Evolutionary conservation across 2,113 vertebrate genomes (phyloP).

Genomic region (Varanus komodoensis): DNA sequence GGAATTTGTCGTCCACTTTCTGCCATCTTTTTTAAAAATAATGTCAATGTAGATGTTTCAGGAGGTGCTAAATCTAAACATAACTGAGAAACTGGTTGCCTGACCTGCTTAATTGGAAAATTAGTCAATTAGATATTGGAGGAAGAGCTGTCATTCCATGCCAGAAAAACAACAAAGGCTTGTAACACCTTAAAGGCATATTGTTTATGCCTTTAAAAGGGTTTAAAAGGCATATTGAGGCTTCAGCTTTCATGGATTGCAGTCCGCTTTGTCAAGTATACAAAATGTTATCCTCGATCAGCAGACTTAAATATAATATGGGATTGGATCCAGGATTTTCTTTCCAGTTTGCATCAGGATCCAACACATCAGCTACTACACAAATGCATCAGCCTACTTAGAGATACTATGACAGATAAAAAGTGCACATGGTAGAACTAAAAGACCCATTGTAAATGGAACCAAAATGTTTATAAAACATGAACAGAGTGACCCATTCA

Average conservation of each 20-base stretch:
- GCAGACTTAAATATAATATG: background rate
- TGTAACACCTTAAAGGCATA: background rate
- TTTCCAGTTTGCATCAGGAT: no score
- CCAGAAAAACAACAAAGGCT: background rate
- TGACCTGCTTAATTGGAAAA: background rate
- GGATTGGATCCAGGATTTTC: no score
- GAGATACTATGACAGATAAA: no score
- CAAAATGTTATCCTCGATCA: background rate
- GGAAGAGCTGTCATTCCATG: background rate
- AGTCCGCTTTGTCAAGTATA: background rate
- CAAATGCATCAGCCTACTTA: no score
- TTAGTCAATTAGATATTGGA: background rate
- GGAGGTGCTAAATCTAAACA: background rate
- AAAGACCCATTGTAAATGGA: background rate
- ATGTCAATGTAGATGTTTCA: background rate
- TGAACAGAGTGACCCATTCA: background rate
- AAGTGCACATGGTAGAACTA: background rate
- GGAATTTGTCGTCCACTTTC: background rate
- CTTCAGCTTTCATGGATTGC: background rate
- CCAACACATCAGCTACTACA: no score
- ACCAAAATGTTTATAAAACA: background rate
- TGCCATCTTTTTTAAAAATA: background rate
- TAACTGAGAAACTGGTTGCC: background rate
- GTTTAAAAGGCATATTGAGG: background rate
- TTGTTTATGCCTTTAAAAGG: no score